Evolutionary conservation across 2,888 invertebrate species (phyloP).

Genomic region (Aporophyla lueneburgensis): DNA sequence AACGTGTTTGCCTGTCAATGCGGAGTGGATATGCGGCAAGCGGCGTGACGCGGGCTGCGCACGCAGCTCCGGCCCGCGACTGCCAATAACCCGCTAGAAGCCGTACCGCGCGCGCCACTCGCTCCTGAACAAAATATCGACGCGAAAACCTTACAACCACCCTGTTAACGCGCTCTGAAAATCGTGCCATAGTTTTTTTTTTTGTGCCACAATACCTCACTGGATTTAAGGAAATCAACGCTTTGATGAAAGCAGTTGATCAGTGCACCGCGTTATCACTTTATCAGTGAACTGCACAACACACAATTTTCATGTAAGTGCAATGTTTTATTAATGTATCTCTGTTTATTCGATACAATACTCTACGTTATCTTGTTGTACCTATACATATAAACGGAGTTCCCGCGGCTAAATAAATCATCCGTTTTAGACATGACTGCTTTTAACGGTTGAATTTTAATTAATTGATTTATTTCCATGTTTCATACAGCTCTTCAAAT

Average conservation of each 20-base stretch:
- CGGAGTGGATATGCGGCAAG: slow-evolving; percentile 70
- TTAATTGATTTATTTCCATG: slow-evolving; percentile 28
- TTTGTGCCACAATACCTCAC: slow-evolving; percentile 19
- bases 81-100: slow-evolving; percentile 82
- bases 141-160: slow-evolving; percentile 73
- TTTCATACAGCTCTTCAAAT: slow-evolving; percentile 17
- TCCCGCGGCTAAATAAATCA: slow-evolving; percentile 12
- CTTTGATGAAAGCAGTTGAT: slow-evolving; percentile 46
- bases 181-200: slow-evolving; percentile 66
- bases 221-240: slow-evolving; percentile 40
- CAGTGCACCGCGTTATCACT: slow-evolving; percentile 57
- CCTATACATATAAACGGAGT: slow-evolving; percentile 19
- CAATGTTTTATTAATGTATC: slow-evolving; percentile 40
- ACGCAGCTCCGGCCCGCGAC: slow-evolving; percentile 75
- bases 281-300: slow-evolving; percentile 60
- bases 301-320: slow-evolving; percentile 68
- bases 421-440: slow-evolving; percentile 13
- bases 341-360: slow-evolving; percentile 30
- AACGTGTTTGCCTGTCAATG: slow-evolving; percentile 63
- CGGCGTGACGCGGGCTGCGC: slow-evolving; percentile 75
- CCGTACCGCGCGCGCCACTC: slow-evolving; percentile 81
- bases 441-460: slow-evolving; percentile 17
- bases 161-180: slow-evolving; percentile 69
- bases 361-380: slow-evolving; percentile 22
- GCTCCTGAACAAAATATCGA: slow-evolving; percentile 79